Base-by-base conservation (phyloP, 2,888 invertebrate species). In the Acrobasis consociella region DNA sequence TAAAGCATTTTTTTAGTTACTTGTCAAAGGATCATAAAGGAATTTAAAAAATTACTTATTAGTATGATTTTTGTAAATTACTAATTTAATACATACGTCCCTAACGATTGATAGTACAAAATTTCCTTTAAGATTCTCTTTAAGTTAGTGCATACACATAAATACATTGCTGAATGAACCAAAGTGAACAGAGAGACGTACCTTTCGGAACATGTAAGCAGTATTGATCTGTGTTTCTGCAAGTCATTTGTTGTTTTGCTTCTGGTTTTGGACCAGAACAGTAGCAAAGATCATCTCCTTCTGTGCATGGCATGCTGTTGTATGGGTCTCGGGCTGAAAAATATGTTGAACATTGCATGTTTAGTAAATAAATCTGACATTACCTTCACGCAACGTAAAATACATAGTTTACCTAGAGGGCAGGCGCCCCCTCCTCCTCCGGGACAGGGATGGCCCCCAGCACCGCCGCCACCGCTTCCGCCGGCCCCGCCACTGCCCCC, bases 141-240 rank as follows among this genome's bases (percentile, higher is more conserved):
- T 31, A 5, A 7, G 31, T 31, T 31, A 5, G 31, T 31, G 8
- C 31, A 31, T 22, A 22, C 22, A 5, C 0, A 31, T 31, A 31
- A 5, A 7, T 7, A 31, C 31, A 22, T 22, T 22, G 22, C 31
- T 31, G 7, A 31, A 31, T 31, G 31, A 31, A 22, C 5, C 5
- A 51, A 31, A 31, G 2, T 17, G 2, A 11, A 3, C 9, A 9
- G 2, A 11, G 1, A 13, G 39, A 58, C 77, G 83, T 74, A 92
- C 92, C 92, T 90, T 90, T 91, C 15, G 91, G 91, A 65, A 91
- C 76, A 69, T 91, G 92, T 60, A 91, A 77, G 70, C 92, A 92
- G 67, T 91, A 91, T 72, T 82, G 83, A 56, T 89, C 87, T 31
- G 85, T 91, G 67, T 92, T 91, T 65, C 88, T 81, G 72, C 92